Percentiles rank a stretch among this genome's conserved stretches.
phyloP scores from a whole-genome alignment of 2,888 invertebrate genomes.

The Leptopterna dolabrata region DNA sequence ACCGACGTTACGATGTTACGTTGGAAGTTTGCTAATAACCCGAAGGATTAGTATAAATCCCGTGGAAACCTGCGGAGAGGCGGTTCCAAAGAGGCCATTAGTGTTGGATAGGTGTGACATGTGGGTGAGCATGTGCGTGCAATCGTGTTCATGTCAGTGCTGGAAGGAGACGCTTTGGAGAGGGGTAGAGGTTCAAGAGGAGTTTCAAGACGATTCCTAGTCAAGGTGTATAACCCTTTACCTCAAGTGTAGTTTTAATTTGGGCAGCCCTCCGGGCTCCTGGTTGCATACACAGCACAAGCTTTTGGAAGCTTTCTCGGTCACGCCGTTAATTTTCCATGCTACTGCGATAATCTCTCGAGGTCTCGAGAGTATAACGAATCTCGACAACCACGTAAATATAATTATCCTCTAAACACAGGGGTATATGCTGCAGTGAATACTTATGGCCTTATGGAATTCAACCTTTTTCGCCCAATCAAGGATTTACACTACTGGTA shows the following conservation, averaged over 20 bases:
- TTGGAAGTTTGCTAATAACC: slow-evolving; percentile 38
- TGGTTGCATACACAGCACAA: slow-evolving; percentile 32
- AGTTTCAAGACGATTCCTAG: slow-evolving; percentile 28
- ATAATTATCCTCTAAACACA: neutral
- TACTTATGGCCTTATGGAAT: neutral
- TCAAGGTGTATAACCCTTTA: slow-evolving; percentile 28
- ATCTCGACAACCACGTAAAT: neutral
- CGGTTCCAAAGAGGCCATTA: neutral
- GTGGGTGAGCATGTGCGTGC: slow-evolving; percentile 10
- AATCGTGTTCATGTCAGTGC: neutral
- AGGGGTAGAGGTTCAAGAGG: neutral
- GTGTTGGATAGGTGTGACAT: slow-evolving; percentile 5
- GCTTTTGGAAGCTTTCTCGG: neutral
- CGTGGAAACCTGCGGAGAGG: neutral
- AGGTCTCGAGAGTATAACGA: no score
- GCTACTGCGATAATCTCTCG: neutral
- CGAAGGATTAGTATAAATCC: slow-evolving; percentile 27
- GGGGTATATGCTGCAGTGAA: neutral
- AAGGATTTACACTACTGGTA: no score
- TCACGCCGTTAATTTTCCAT: neutral
- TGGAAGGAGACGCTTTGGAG: neutral
- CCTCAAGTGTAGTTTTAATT: slow-evolving; percentile 39
- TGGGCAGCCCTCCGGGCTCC: neutral
- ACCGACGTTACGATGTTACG: neutral
- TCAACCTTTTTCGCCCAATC: no score